Evolutionary conservation across 2,888 invertebrate genomes (phyloP), one percentile per base, ranked within the genome.

Genomic region (Theretra japonica): DNA sequence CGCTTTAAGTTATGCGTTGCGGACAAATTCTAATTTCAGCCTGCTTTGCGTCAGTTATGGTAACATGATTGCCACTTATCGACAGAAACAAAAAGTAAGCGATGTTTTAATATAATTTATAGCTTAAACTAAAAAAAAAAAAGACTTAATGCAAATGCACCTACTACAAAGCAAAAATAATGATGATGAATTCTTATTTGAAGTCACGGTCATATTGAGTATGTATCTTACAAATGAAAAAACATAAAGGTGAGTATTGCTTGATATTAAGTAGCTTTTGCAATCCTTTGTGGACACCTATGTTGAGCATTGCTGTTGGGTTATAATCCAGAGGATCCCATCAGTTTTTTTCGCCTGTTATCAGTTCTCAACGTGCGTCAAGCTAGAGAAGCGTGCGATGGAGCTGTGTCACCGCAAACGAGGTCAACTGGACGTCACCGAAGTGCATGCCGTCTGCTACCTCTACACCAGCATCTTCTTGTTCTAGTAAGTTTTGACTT

Each of bases 41-140:
- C 84, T 94, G 0, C 82, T 96, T 1, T 95, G 96, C 76, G 80
- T 86, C 4, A 89, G 95, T n/a, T 96, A 95, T 75, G 91, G 93
- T 0, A 95, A 95, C 74, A 90, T 96, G 82, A 88, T 92, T 60
- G 78, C 80, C 2, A 79, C 83, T 1, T 88, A 85, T 68, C 78
- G 85, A 6, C 78, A 80, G 41, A 78, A 79, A 73, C 80, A 84
- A 74, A 77, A 88, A 72, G 91, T 90, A 79, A 60, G 75, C 72
- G 58, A 7, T 21, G 11, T 50, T 62, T n/a, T 53, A 48, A 70
- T 75, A n/a, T 28, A 28, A 28, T 28, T 5, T 5, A 5, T 28
- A 28, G 4, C 5, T 28, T 28, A 8, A 6, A 33, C 6, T 33
- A 33, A 6, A 33, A 33, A 33, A 6, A 6, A 1, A 33, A 33